Base-by-base conservation (phyloP, 2,888 invertebrate genomes). In the Caenorhabditis sp. region DNA sequence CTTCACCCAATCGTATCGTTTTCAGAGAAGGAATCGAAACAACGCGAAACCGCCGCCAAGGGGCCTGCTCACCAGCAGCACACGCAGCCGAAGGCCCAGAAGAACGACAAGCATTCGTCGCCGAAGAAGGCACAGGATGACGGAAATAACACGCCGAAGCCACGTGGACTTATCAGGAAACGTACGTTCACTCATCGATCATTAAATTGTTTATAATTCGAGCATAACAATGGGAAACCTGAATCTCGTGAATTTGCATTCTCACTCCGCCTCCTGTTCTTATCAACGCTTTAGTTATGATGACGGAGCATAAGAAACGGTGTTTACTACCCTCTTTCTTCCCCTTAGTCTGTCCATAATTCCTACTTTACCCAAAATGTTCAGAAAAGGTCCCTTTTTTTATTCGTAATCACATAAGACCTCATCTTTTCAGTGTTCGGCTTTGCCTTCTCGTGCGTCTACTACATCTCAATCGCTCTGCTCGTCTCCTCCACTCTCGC, bases 371-470 rank as follows among this genome's bases (percentile, higher is more conserved):
- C 5, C 26, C 24, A 50, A 50, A 50, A 30, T 50, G 50, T 17
- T 32, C 5, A 2, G 11, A 3, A 50, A n/a, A 50, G 11, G 46
- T 46, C 11, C 9, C 20, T 20, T 35, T 11, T 24, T 11, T 8
- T 32, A 17, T 32, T 15, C 15, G 6, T 27, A 17, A 26, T 22
- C 11, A 1, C 4, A n/a, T 52, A 48, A 50, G 39, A 41, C 52
- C 52, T 22, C n/a, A 30, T 8, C 22, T 53, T 66, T 80, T 37
- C 68, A 80, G 80, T 66, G 30, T 50, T 80, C 55, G 45, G 59
- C 8, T 62, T 68, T 58, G 2, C 72, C 32, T 63, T 45, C 55
- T 15, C 41, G 8, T 7, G 37, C 32, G 7, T 43, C 65, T 75
- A 50, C 61, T 78, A 70, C 53, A 13, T 39, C 11, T 22, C 52